Percentiles rank a stretch among this genome's conserved stretches.
Evolutionary conservation across 1,140 invertebrate species (phyloP).

Genomic region (Drosophila auraria): DNA sequence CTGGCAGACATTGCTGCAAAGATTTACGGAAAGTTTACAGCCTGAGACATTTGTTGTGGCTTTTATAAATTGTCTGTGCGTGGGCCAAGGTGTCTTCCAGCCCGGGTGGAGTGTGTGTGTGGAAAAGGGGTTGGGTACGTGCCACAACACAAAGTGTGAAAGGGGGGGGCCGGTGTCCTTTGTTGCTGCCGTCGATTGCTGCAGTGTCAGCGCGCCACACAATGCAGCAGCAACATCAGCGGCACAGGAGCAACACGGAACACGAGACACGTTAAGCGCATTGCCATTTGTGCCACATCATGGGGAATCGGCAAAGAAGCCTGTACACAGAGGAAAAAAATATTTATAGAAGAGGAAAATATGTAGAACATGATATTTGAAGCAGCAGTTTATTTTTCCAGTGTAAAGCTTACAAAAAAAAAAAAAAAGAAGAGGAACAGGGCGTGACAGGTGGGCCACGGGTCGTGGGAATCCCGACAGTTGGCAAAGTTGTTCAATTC

Average conservation of each 20-base stretch:
- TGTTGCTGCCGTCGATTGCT: slow-evolving; percentile 55
- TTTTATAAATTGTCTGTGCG: slow-evolving; percentile 80
- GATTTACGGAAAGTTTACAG: slow-evolving; percentile 80
- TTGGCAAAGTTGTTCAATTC: slow-evolving; percentile 69
- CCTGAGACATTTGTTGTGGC: slow-evolving; percentile 80
- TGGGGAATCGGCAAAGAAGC: slow-evolving; percentile 28
- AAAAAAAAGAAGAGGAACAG: too few relatives aligned
- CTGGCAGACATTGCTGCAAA: slow-evolving; percentile 72
- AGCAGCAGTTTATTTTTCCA: neutral
- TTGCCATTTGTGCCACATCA: slow-evolving; percentile 82
- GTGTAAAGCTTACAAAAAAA: neutral
- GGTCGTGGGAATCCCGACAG: slow-evolving; percentile 66
- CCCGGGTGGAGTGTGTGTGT: neutral
- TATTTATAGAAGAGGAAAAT: too few relatives aligned
- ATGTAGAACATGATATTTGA: neutral
- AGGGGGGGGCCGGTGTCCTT: neutral
- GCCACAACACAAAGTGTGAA: neutral
- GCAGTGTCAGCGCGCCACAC: slow-evolving; percentile 54
- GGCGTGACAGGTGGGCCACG: slow-evolving; percentile 5
- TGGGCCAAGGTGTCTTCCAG: slow-evolving; percentile 68
- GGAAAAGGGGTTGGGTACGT: neutral
- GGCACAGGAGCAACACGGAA: slow-evolving; percentile 48
- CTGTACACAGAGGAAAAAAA: neutral
- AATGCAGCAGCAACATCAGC: slow-evolving; percentile 12
- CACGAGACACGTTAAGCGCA: slow-evolving; percentile 75